Evolutionary conservation across 2,797 vertebrate genomes (phyloP).

Genomic region (Enteromius argenteus): DNA sequence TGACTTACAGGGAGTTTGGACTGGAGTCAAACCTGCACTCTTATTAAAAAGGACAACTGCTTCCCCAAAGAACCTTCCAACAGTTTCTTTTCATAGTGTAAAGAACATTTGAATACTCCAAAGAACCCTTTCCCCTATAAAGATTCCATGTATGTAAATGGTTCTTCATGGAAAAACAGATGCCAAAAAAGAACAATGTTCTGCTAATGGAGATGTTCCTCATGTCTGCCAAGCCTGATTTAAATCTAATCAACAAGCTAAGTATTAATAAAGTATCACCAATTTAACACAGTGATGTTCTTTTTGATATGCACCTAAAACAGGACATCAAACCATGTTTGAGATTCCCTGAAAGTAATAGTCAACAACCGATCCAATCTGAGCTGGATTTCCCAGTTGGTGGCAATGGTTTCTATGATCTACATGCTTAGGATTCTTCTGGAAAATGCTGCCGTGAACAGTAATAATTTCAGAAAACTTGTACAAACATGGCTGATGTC

Average conservation of each 20-base stretch:
- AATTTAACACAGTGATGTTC: background rate
- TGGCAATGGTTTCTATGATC: background rate
- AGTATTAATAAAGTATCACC: background rate
- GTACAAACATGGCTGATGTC: background rate
- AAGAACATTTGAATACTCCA: too few relatives aligned
- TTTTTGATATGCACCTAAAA: background rate
- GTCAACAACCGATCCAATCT: background rate
- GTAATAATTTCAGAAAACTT: background rate
- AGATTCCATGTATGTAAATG: background rate
- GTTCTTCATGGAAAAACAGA: background rate
- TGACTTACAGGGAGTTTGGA: background rate
- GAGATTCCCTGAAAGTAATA: background rate
- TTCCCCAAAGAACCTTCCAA: too few relatives aligned
- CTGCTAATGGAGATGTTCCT: background rate
- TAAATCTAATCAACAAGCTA: background rate
- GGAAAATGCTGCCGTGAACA: background rate
- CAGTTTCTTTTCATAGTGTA: too few relatives aligned
- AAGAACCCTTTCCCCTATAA: too few relatives aligned
- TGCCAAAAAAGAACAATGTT: background rate
- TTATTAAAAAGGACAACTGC: too few relatives aligned
- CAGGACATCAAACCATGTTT: background rate
- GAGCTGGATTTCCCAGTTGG: background rate
- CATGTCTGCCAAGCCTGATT: background rate
- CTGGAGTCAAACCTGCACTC: background rate
- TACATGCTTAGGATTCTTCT: background rate